Evolutionary conservation across 1,140 invertebrate species (phyloP).

Genomic region (Aphis gossypii): DNA sequence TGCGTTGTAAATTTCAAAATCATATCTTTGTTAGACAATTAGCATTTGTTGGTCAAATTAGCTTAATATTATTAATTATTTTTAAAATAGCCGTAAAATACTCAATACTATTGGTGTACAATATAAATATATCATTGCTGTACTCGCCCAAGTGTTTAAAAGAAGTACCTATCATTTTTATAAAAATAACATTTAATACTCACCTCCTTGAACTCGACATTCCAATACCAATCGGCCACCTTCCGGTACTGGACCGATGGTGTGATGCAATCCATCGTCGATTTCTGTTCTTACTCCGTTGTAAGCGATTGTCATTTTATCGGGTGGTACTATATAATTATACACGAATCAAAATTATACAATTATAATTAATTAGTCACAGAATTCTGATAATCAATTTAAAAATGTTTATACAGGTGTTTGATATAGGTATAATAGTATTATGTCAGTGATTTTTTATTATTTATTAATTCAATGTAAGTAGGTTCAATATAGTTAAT

Average conservation of each 20-base stretch:
- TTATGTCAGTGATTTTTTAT: neutral
- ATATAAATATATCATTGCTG: neutral
- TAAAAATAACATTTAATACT: neutral
- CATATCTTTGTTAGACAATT: neutral
- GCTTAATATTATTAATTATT: neutral
- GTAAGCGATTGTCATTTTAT: slow-evolving; percentile 35
- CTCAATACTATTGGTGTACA: neutral
- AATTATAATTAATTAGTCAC: neutral
- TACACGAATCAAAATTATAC: neutral
- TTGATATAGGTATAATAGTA: neutral
- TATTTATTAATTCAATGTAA: neutral
- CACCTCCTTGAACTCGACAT: slow-evolving; percentile 44
- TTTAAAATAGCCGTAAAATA: neutral
- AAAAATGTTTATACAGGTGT: neutral
- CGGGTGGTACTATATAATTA: neutral
- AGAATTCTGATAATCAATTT: neutral
- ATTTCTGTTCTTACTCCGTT: slow-evolving; percentile 8
- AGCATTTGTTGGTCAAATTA: fast-evolving
- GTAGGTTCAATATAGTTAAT: neutral
- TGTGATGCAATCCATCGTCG: neutral
- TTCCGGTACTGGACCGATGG: slow-evolving; percentile 27
- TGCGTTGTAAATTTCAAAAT: neutral
- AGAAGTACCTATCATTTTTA: neutral
- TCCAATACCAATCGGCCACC: slow-evolving; percentile 25
- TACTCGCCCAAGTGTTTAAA: neutral